Base-by-base conservation (phyloP, 2,113 vertebrate species). In the Petrocephalus microphthalmus region DNA sequence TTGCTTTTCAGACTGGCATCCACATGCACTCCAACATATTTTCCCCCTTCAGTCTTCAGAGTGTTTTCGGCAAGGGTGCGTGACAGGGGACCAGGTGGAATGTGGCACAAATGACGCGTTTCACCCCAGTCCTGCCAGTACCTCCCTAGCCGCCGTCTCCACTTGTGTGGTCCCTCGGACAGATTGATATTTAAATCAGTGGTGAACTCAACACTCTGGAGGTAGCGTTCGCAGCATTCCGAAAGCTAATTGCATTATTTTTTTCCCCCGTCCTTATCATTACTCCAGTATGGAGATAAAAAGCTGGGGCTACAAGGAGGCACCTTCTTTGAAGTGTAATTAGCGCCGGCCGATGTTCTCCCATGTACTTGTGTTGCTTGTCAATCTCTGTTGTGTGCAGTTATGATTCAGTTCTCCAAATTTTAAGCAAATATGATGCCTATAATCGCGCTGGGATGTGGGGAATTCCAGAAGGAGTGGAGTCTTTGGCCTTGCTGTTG, bases 151-250 rank as follows among this genome's bases (percentile, higher is more conserved):
- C 86, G 11, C 22, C 83, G 29, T 83, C 86, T 47, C 51, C n/a
- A 29, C 60, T 88, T 89, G 54, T 78, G 45, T 87, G 89, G 88
- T 89, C 90, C 91, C 93, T 91, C 89, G 88, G 89, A 91, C 92
- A 92, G 93, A 94, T 92, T 94, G 93, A 94, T 94, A 95, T 94
- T 95, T 91, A 94, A 94, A 94, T 95, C 89, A 92, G 81, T 78
- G 89, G 90, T 82, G 92, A 78, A 83, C 90, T 90, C 89, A 86
- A 91, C 88, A 89, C 91, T 90, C 87, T 88, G 29, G 53, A 86
- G 85, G 8, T 37, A 42, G 74, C 52, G 3, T 82, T 64, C 5
- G 54, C 29, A 2, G 53, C 42, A 56, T 13, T 81, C n/a, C 22
- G 29, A 83, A 51, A 49, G 51, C 71, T 54, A 83, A 89, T 81